phyloP scores from a whole-genome alignment of 2,888 invertebrate species.

The Vanessa cardui region DNA sequence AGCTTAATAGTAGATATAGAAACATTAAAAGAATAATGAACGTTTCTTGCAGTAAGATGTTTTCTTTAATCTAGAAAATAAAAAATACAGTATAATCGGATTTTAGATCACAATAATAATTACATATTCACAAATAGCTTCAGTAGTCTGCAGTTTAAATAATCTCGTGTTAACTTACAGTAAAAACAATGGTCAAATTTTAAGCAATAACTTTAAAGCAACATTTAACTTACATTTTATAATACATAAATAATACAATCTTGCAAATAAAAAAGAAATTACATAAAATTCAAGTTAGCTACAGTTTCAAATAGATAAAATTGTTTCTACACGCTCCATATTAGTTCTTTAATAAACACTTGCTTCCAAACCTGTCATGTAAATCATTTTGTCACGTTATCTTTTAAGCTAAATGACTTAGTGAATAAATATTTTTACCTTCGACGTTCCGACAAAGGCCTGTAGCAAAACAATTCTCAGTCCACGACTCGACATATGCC shows the following conservation, averaged over 20 bases:
- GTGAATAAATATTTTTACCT: constrained; percentile 49
- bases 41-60: constrained; percentile 72
- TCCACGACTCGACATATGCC: constrained; percentile 63
- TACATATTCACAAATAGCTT: constrained; percentile 83
- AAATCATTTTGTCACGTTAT: constrained; percentile 46
- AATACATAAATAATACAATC: constrained; percentile 81
- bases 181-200: constrained; percentile 75
- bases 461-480: constrained; percentile 60
- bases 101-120: constrained; percentile 83
- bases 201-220: constrained; percentile 80
- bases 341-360: constrained; percentile 15
- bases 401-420: constrained; percentile 56
- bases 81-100: constrained; percentile 82
- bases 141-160: constrained; percentile 69
- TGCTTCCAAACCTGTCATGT: constrained; percentile 56
- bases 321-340: constrained; percentile 71
- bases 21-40: constrained; percentile 45
- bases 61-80: constrained; percentile 83
- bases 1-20: constrained; percentile 37
- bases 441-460: constrained; percentile 45
- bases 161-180: constrained; percentile 70
- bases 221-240: constrained; percentile 80
- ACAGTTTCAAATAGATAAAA: constrained; percentile 75
- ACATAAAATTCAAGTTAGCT: constrained; percentile 82
- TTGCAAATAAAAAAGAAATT: constrained; percentile 77